Percentiles rank a stretch among this genome's conserved stretches.
Evolutionary conservation across 2,888 invertebrate genomes (phyloP).

Genomic region (Drosophila robusta): DNA sequence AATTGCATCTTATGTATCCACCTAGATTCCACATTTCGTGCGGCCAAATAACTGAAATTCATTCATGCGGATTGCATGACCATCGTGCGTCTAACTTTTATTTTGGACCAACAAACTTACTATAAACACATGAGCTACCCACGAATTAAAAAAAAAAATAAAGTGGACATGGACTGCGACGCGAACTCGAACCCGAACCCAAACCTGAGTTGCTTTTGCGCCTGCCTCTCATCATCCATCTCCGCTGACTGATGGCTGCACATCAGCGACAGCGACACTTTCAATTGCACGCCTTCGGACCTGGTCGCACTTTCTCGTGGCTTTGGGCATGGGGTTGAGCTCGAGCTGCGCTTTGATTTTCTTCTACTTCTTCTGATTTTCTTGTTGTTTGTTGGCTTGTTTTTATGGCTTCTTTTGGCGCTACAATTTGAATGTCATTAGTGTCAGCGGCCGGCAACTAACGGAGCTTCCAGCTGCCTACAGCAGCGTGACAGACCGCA

Average conservation of each 20-base stretch:
- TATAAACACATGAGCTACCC: constrained; percentile 10
- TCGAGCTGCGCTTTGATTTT: constrained; percentile 49
- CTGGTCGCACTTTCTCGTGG: constrained; percentile 45
- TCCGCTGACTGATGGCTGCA: constrained; percentile 61
- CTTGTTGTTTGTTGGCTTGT: constrained; percentile 26
- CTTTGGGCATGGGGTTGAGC: constrained; percentile 28
- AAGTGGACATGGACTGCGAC: constrained; percentile 26
- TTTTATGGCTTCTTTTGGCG: constrained; percentile 73
- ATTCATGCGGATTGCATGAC: constrained; percentile 67
- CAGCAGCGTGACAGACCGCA: constrained; percentile 27
- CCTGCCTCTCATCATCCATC: constrained; percentile 20
- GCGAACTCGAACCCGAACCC: constrained; percentile 4
- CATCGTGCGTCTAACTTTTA: constrained; percentile 53
- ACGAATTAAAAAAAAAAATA: constrained; percentile 17
- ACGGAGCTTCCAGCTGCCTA: constrained; percentile 58
- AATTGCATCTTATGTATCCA: constrained; percentile 40
- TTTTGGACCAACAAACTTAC: constrained; percentile 29
- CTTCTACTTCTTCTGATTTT: no score
- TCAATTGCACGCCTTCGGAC: constrained; percentile 73
- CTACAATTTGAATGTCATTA: constrained; percentile 79
- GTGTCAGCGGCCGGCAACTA: constrained; percentile 68
- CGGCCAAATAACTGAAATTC: constrained; percentile 57
- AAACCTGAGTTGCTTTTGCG: not conserved
- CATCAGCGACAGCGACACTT: constrained; percentile 67
- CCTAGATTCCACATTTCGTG: constrained; percentile 37